Percentiles rank a stretch among this genome's conserved stretches.
phyloP scores from a whole-genome alignment of 2,888 invertebrate genomes.

The Caenorhabditis sp. region DNA sequence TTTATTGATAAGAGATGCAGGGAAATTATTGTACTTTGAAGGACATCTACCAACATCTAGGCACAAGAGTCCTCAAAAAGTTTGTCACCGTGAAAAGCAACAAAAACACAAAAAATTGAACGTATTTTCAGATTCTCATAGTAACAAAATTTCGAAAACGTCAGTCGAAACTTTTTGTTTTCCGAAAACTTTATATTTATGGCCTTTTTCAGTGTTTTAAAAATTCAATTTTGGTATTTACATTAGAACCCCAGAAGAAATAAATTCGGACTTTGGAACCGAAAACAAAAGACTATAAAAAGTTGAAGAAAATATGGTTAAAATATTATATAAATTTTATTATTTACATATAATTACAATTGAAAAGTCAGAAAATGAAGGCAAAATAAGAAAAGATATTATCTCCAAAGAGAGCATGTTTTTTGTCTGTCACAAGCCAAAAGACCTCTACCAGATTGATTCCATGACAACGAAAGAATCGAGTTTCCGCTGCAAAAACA shows the following conservation, averaged over 20 bases:
- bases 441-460: constrained; percentile 60
- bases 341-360: not conserved
- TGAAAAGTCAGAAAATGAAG: not conserved
- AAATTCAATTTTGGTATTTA: no score
- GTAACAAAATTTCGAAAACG: no score
- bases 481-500: constrained; percentile 38
- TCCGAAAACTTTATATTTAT: no score
- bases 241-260: not conserved
- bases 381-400: constrained; percentile 3
- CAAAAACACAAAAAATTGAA: no score
- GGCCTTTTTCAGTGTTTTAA: no score
- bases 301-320: not conserved
- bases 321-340: no score
- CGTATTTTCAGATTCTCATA: no score
- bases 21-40: not conserved
- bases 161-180: no score
- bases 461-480: constrained; percentile 64
- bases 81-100: no score
- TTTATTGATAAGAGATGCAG: not conserved
- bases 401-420: constrained; percentile 56
- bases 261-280: not conserved
- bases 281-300: not conserved
- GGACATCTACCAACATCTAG: no score
- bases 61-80: no score
- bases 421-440: constrained; percentile 57